A percentile compares a stretch with the other conserved stretches of the same genome.
Evolutionary conservation across 1,140 invertebrate genomes (phyloP).

Genomic region (Ceratitis capitata): DNA sequence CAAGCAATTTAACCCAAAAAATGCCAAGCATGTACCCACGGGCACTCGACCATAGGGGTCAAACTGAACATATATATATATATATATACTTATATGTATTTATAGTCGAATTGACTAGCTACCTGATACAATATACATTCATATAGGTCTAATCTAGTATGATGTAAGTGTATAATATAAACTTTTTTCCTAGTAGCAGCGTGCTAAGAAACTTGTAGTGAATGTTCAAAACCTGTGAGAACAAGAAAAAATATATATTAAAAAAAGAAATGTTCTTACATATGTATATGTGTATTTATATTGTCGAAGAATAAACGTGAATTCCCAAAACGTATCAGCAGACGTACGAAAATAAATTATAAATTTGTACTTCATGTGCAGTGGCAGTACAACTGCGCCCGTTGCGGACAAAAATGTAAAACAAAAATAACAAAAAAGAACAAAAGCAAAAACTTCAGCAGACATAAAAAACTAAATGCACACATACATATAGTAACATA

Average conservation of each 20-base stretch:
- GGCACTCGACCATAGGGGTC: neutral
- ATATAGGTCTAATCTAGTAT: neutral
- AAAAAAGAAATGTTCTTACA: too few species aligned
- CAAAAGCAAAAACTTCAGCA: neutral
- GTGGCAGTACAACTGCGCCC: neutral
- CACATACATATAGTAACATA: neutral
- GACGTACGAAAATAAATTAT: constrained; percentile 31
- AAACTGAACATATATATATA: neutral
- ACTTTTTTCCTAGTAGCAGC: neutral
- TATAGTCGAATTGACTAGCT: neutral
- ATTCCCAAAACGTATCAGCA: constrained; percentile 26
- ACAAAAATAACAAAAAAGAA: neutral
- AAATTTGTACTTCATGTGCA: constrained; percentile 14
- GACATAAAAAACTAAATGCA: too few species aligned
- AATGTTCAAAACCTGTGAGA: neutral
- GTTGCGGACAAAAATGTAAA: neutral
- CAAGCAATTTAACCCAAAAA: constrained; percentile 8
- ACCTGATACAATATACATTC: neutral
- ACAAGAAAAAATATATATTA: too few species aligned
- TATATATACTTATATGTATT: neutral
- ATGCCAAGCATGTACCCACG: neutral
- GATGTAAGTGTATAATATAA: neutral
- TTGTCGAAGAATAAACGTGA: neutral
- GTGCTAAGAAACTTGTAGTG: neutral
- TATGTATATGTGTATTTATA: too few species aligned